Conservation (phyloP, 2,113 vertebrate genomes). For the Poicephalus meyeri region DNA sequence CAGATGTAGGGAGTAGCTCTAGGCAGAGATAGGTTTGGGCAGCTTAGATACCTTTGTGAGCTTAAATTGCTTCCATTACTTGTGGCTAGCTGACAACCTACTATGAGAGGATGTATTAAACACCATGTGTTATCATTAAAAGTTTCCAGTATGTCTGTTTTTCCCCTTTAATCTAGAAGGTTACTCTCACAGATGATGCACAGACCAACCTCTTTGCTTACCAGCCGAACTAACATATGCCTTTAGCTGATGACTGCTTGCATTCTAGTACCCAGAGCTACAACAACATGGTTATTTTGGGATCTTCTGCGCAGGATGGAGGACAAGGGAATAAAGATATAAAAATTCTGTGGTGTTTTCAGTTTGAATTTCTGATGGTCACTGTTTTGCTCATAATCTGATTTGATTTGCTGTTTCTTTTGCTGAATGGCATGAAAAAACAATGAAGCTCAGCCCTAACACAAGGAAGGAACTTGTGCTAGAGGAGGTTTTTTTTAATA, state of each 20-base stretch:
- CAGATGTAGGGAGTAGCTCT: background rate
- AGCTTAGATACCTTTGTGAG: background rate
- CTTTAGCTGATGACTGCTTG: background rate
- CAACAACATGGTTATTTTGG: background rate
- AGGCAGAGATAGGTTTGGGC: background rate
- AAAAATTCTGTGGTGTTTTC: background rate
- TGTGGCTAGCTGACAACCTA: background rate
- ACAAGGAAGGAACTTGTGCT: background rate
- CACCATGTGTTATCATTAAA: background rate
- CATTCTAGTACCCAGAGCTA: background rate
- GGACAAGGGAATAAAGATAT: background rate
- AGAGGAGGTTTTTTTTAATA: background rate
- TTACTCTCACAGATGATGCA: background rate
- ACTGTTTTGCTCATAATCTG: background rate
- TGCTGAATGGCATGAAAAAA: background rate
- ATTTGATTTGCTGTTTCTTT: constrained; percentile 5
- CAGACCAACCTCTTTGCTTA: background rate
- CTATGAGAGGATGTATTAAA: background rate
- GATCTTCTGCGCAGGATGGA: background rate
- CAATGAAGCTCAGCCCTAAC: background rate
- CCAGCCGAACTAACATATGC: background rate
- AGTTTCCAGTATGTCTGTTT: background rate
- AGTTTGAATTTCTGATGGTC: background rate
- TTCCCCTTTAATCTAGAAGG: background rate
- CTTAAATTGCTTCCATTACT: background rate